Conservation (phyloP, 1,140 invertebrate genomes). For the Eurosta solidaginis region DNA sequence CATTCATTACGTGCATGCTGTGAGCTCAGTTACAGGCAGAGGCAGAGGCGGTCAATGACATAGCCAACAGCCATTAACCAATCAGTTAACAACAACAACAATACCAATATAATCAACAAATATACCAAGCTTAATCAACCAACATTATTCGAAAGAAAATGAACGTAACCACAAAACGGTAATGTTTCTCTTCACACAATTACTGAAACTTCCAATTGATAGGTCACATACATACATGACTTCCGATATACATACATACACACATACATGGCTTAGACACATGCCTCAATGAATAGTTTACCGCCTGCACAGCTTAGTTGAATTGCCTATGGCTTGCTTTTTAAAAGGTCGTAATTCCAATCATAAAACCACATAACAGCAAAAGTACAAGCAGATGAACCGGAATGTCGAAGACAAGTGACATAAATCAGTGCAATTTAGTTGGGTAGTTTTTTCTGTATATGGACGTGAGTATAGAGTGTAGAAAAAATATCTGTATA, state of each 20-base stretch:
- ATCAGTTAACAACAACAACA: not conserved
- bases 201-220: not conserved
- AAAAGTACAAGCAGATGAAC: no score
- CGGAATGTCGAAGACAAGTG: constrained; percentile 21
- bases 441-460: not conserved
- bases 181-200: not conserved
- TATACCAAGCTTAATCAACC: no score
- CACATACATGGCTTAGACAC: not conserved
- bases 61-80: not conserved
- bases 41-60: not conserved
- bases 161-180: not conserved
- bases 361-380: constrained; percentile 10
- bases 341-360: constrained; percentile 3
- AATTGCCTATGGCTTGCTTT: not conserved
- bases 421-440: constrained; percentile 22
- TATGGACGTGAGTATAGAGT: not conserved
- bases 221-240: no score
- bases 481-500: not conserved
- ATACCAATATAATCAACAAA: constrained; percentile 8
- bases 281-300: not conserved
- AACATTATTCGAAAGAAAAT: not conserved
- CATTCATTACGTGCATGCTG: not conserved
- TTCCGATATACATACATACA: not conserved
- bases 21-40: not conserved
- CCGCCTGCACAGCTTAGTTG: not conserved